Evolutionary conservation across 2,797 vertebrate genomes (phyloP).

Genomic region (Vipera ursinii): DNA sequence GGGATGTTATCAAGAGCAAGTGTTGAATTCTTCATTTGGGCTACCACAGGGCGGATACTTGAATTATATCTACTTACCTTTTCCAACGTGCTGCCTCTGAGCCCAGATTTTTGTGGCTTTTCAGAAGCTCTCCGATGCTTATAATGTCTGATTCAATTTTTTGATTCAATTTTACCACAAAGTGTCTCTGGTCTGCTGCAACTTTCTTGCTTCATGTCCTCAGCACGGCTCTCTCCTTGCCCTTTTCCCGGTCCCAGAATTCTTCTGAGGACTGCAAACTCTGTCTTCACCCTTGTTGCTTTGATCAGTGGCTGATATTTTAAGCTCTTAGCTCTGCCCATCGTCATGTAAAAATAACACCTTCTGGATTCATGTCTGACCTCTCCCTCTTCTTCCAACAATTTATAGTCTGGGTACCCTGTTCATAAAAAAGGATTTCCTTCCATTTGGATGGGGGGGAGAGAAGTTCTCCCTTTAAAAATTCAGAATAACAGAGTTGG

Average conservation of each 20-base stretch:
- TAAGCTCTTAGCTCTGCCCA: background rate
- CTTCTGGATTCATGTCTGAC: background rate
- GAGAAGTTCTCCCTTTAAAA: background rate
- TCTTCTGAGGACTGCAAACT: background rate
- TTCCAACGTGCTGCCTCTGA: background rate
- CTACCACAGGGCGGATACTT: background rate
- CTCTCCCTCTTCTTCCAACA: background rate
- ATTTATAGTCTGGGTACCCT: background rate
- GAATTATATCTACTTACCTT: background rate
- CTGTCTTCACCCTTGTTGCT: background rate
- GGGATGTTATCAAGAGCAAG: background rate
- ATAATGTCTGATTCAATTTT: background rate
- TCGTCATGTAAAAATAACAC: background rate
- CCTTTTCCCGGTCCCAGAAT: background rate
- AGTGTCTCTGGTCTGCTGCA: background rate
- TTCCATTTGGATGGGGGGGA: background rate
- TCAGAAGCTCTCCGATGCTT: background rate
- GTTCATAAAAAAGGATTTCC: background rate
- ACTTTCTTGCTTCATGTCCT: background rate
- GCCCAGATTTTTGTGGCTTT: background rate
- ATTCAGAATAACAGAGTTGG: too few relatives aligned
- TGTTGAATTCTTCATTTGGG: background rate
- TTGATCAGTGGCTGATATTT: background rate
- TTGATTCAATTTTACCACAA: background rate
- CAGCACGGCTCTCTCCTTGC: background rate